Conservation (phyloP, 2,888 invertebrate species). For the Ganaspis brasiliensis region DNA sequence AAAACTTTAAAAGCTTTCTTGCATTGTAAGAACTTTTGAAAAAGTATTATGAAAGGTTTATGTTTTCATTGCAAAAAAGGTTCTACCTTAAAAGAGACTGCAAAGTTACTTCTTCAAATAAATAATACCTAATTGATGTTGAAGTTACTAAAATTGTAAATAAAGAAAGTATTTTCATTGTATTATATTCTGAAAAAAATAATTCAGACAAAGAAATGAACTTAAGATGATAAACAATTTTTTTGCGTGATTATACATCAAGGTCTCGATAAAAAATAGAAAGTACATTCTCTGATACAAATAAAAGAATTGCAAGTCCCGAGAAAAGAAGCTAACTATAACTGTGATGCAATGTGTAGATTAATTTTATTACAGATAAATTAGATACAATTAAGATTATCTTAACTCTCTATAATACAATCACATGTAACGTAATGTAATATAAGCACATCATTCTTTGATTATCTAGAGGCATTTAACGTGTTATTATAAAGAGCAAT, state of each 20-base stretch:
- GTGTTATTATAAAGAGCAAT: background rate
- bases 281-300: constrained; percentile 7
- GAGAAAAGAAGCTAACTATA: constrained; percentile 2
- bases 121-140: no score
- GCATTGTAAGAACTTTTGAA: background rate
- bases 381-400: constrained; percentile 14
- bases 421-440: constrained; percentile 2
- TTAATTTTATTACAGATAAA: constrained; percentile 7
- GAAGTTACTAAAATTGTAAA: no score
- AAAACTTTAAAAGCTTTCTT: background rate
- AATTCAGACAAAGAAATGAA: no score
- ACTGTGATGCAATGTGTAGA: constrained; percentile 1
- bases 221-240: background rate
- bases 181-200: no score
- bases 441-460: background rate
- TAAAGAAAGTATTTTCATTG: no score
- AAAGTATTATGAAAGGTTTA: background rate
- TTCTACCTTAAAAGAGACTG: no score
- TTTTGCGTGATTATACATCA: constrained; percentile 7
- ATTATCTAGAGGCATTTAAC: background rate
- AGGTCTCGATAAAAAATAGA: background rate
- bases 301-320: background rate
- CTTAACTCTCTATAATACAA: constrained; percentile 6
- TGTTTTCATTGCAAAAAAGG: background rate
- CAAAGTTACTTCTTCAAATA: no score